These are phyloP conservation scores for Apogon talboti DNA, from an alignment of 2,797 vertebrate species.

Conservation along the genomic window DNA sequence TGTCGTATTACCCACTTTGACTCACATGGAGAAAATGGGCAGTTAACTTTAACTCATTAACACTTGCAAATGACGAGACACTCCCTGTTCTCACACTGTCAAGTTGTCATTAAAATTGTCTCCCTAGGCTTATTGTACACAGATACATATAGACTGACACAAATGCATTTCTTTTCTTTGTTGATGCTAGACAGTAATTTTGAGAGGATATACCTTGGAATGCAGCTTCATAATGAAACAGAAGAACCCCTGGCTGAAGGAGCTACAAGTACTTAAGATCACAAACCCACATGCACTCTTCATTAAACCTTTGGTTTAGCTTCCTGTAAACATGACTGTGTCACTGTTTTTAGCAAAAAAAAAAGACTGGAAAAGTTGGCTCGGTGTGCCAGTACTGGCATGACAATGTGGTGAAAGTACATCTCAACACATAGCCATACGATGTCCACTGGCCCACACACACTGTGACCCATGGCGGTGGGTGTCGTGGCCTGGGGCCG, in stretches of 20 bases:
- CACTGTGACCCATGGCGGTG: conserved; percentile 25
- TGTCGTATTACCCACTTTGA: conserved; percentile 51
- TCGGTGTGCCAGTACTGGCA: neutral
- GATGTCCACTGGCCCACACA: conserved; percentile 28
- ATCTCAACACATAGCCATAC: conserved; percentile 6
- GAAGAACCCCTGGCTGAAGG: conserved; percentile 32
- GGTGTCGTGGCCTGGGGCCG: conserved; percentile 27
- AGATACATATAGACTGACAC: neutral
- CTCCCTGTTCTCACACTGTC: conserved; percentile 25
- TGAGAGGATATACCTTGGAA: conserved; percentile 65
- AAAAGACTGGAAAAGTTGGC: neutral
- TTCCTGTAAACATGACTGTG: conserved; percentile 13
- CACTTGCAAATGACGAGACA: conserved; percentile 61
- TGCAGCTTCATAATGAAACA: conserved; percentile 62
- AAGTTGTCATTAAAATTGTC: conserved; percentile 16
- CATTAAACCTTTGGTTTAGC: neutral
- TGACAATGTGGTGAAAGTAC: neutral
- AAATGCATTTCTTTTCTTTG: conserved; percentile 28
- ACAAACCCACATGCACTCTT: conserved; percentile 23
- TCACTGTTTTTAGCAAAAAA: neutral
- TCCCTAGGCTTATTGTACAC: neutral
- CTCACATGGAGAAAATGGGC: conserved; percentile 60
- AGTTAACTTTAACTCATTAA: conserved; percentile 63
- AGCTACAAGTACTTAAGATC: conserved; percentile 40
- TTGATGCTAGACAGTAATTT: conserved; percentile 61